phyloP scores from a whole-genome alignment of 2,797 vertebrate genomes.

The Chaenodraco wilsoni region DNA sequence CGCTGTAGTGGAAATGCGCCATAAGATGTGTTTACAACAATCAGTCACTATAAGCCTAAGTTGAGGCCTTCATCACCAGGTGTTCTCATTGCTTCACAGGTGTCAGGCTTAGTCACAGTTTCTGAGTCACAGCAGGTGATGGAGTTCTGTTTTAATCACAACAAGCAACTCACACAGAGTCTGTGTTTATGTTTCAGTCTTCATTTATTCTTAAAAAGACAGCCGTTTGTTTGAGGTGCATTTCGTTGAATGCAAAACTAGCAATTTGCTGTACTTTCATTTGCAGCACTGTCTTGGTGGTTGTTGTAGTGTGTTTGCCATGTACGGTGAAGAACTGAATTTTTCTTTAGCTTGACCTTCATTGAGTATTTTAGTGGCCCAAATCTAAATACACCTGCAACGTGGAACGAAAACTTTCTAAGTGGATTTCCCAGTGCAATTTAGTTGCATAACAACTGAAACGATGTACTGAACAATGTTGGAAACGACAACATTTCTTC shows the following conservation, averaged over 20 bases:
- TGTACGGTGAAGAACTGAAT: background rate
- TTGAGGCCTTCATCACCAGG: background rate
- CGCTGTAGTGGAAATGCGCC: too few relatives aligned
- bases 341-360: background rate
- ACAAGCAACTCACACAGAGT: slow-evolving; percentile 2
- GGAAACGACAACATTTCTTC: background rate
- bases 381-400: background rate
- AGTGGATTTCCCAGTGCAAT: background rate
- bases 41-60: background rate
- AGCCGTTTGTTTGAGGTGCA: background rate
- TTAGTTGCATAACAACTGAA: background rate
- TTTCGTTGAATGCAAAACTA: background rate
- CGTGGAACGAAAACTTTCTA: background rate
- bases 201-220: background rate
- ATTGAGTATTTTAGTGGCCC: background rate
- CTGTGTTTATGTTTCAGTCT: slow-evolving; percentile 15
- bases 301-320: background rate
- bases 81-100: slow-evolving; percentile 12
- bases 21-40: background rate
- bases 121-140: slow-evolving; percentile 15
- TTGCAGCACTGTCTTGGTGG: background rate
- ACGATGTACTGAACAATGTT: background rate
- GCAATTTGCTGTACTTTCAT: too few relatives aligned
- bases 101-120: background rate
- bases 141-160: slow-evolving; percentile 17